These are phyloP conservation scores for Channa maculata DNA, from an alignment of 2,113 vertebrate species.

Conservation along the genomic window DNA sequence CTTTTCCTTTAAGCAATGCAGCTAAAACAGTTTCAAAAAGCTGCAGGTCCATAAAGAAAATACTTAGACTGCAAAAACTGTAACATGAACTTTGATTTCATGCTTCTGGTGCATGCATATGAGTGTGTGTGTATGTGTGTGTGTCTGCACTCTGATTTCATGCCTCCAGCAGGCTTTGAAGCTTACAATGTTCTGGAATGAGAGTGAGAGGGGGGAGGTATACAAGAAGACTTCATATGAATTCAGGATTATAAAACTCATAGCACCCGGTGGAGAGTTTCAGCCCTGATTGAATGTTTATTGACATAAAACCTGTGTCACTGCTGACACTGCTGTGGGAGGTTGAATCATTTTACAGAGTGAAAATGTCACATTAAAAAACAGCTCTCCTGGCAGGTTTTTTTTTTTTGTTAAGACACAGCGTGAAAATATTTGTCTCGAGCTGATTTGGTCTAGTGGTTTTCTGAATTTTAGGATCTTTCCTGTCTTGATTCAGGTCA, in stretches of 20 bases:
- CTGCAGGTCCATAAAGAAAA: conserved; percentile 32
- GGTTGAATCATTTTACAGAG: conserved; percentile 34
- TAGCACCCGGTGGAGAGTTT: conserved; percentile 53
- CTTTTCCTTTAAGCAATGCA: neutral
- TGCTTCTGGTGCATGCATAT: conserved; percentile 21
- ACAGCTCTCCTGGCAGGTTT: conserved; percentile 30
- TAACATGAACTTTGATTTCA: conserved; percentile 53
- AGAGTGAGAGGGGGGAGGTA: conserved; percentile 4
- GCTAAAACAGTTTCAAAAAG: conserved; percentile 20
- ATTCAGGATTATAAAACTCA: conserved; percentile 49
- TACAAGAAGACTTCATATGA: conserved; percentile 25
- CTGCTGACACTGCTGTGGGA: conserved; percentile 20
- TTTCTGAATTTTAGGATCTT: neutral
- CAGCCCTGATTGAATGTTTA: conserved; percentile 58
- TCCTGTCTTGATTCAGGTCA: neutral
- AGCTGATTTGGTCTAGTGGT: neutral
- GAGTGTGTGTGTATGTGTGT: neutral
- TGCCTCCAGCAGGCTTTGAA: conserved; percentile 18
- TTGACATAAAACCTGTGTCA: conserved; percentile 51
- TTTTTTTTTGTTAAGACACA: conserved; percentile 26
- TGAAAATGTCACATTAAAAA: conserved; percentile 46
- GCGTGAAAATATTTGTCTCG: conserved; percentile 12
- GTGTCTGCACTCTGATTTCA: conserved; percentile 42
- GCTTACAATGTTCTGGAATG: conserved; percentile 14
- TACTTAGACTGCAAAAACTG: conserved; percentile 20